Base-by-base conservation (phyloP, 37 sponge, comb jelly and placozoan genomes). In the Aplysina aerophoba region DNA sequence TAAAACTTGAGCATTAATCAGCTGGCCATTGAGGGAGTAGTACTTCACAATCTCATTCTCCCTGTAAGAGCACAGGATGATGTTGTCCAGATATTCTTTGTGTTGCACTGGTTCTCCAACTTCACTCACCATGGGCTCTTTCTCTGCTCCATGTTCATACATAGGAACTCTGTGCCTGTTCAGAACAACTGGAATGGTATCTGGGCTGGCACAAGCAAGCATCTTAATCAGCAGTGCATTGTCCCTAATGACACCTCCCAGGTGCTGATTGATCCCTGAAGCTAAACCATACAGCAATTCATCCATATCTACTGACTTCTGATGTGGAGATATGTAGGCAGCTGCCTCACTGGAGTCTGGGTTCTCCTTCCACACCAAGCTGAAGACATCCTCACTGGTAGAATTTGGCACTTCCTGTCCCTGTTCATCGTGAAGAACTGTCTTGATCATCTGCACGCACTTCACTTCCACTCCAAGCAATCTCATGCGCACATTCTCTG, bases 401-500 rank as follows among this genome's bases (percentile, higher is more conserved):
- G 78, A 75, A 50, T 41, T 75, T 20, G 44, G 22, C 22, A 75
- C 13, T n/a, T 36, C 22, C 39, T 75, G 54, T 0, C 54, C 54
- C 0, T 75, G 44, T 24, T 75, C 78, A 75, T 75, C 37, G n/a
- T 53, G 54, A 36, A 75, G 78, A 19, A 41, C 78, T 36, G 78
- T 75, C 21, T 40, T 75, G 24, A 75, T 75, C 54, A 75, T 40
- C 25, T 75, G 78, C 6, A 75, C 78, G 41, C 78, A 75, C n/a
- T 53, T 50, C 54, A 75, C 44, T 21, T 37, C 14, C 24, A 75
- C 20, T 25, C 54, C 39, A 14, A 40, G 54, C 22, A 75, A 44
- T 21, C 25, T 75, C 17, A 19, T 11, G 6, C 3, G 16, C 14
- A 75, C 44, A 22, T 0, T 75, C 31, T 41, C 78, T 40, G 54